Evolutionary conservation across 2,888 invertebrate genomes (phyloP).

Genomic region (Horisme vitalbata): DNA sequence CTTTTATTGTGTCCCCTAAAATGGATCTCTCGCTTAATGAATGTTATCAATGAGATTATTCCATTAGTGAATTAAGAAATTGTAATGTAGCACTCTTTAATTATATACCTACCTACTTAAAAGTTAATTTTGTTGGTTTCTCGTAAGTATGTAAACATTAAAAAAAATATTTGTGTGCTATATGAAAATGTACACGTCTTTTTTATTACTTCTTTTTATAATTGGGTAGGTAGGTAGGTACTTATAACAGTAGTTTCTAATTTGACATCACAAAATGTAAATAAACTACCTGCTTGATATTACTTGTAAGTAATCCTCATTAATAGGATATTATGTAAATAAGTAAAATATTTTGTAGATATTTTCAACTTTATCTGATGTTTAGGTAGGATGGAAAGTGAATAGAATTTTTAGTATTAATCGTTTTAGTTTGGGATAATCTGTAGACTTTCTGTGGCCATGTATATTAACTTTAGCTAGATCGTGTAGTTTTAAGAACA

Average conservation of each 20-base stretch:
- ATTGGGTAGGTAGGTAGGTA: neutral
- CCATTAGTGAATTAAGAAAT: constrained; percentile 78
- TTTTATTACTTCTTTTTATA: too few relatives aligned
- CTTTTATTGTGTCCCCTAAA: constrained; percentile 54
- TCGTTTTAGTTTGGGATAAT: constrained; percentile 43
- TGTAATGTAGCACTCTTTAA: constrained; percentile 21
- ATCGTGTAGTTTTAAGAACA: constrained; percentile 62
- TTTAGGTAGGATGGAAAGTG: constrained; percentile 2
- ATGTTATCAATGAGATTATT: constrained; percentile 74
- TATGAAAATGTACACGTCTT: too few relatives aligned
- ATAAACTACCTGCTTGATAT: constrained; percentile 20
- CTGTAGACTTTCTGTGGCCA: constrained; percentile 70
- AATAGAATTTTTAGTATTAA: constrained; percentile 34
- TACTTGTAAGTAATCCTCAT: constrained; percentile 7
- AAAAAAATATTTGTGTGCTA: too few relatives aligned
- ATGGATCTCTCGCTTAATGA: constrained; percentile 66
- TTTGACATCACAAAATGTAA: constrained; percentile 22
- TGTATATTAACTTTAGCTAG: constrained; percentile 58
- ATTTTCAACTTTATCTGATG: constrained; percentile 27
- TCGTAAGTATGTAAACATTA: too few relatives aligned
- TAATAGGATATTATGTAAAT: constrained; percentile 50
- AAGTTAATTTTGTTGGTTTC: neutral
- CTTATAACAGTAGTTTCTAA: neutral
- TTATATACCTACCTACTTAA: neutral
- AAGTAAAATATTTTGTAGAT: constrained; percentile 64